phyloP scores from a whole-genome alignment of 2,797 vertebrate species.

The Vireo griseus region DNA sequence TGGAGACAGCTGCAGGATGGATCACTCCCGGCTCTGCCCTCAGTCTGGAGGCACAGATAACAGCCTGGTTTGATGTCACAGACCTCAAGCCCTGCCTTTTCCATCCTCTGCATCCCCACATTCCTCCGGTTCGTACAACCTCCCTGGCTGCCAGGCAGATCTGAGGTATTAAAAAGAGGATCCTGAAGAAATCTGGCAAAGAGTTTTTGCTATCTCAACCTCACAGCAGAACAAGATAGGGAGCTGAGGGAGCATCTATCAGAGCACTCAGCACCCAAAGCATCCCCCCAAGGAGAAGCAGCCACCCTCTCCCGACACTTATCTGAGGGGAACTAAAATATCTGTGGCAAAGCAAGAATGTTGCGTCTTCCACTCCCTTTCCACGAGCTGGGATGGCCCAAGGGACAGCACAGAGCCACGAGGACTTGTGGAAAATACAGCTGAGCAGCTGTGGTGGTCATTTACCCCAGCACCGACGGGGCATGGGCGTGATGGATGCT shows the following conservation, averaged over 20 bases:
- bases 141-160: not conserved
- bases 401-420: not conserved
- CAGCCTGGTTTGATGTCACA: not conserved
- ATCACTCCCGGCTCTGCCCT: not conserved
- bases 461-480: not conserved
- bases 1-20: not conserved
- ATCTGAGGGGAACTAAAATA: not conserved
- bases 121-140: not conserved
- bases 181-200: not conserved
- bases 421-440: not conserved
- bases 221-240: not conserved
- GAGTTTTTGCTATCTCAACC: not conserved
- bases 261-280: not conserved
- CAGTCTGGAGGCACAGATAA: slow-evolving; percentile 16
- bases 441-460: not conserved
- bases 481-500: not conserved
- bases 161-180: not conserved
- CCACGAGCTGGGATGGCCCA: not conserved
- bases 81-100: not conserved
- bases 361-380: not conserved
- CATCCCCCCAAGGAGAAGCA: not conserved
- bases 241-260: not conserved
- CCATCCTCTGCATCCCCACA: not conserved
- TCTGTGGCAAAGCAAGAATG: not conserved
- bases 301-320: not conserved